phyloP scores from a whole-genome alignment of 1,140 invertebrate genomes.

The Camponotus floridanus region DNA sequence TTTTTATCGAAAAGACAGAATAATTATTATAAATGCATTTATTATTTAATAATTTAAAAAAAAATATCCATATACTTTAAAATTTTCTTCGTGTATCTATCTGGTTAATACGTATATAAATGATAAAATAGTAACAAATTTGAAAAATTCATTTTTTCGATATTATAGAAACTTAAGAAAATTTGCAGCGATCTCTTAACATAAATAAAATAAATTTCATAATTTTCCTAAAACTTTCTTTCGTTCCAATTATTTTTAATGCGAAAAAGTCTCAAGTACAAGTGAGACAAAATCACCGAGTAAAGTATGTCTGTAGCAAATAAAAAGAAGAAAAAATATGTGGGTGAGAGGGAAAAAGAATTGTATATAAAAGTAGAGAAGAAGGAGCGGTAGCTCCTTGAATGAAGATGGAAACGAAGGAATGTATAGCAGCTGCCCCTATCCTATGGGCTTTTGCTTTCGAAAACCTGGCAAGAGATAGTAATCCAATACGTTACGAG shows the following conservation, averaged over 20 bases:
- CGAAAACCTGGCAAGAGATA: conserved; percentile 72
- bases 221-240: not conserved
- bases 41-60: too few relatives aligned
- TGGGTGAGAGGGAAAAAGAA: conserved; percentile 13
- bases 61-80: not conserved
- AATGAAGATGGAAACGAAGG: conserved; percentile 72
- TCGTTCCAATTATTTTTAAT: conserved; percentile 17
- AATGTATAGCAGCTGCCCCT: conserved; percentile 79
- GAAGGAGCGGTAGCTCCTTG: conserved; percentile 2
- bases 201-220: conserved; percentile 1
- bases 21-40: not conserved
- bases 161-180: not conserved
- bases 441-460: conserved; percentile 73
- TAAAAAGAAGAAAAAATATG: not conserved
- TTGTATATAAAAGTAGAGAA: not conserved
- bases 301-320: not conserved
- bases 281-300: conserved; percentile 22
- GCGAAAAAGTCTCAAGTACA: not conserved
- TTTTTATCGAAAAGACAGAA: not conserved
- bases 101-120: not conserved
- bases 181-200: not conserved
- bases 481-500: conserved; percentile 67
- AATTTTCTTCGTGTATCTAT: not conserved
- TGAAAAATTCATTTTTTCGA: not conserved
- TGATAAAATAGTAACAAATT: not conserved